Percentiles rank a stretch among this genome's conserved stretches.
Evolutionary conservation across 2,888 invertebrate species (phyloP).

Genomic region (Pollenia labialis): DNA sequence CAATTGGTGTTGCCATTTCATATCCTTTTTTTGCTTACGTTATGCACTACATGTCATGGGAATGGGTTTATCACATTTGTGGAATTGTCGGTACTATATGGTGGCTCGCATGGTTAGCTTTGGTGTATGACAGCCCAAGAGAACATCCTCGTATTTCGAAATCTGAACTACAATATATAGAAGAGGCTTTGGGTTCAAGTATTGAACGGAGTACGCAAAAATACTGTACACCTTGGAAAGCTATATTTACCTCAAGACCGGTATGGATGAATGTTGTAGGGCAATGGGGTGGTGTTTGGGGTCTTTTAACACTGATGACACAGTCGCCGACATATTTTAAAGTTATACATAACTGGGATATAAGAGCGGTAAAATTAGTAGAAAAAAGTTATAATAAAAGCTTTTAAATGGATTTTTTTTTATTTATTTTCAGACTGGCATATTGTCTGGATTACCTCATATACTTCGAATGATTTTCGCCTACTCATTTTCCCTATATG

Average conservation of each 20-base stretch:
- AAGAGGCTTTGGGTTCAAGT: conserved; percentile 85
- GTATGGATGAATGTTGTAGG: conserved; percentile 88
- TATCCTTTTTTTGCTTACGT: conserved; percentile 89
- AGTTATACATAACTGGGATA: conserved; percentile 88
- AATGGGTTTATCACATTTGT: conserved; percentile 88
- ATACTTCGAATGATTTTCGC: conserved; percentile 86
- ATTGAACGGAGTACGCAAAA: conserved; percentile 79
- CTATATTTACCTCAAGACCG: conserved; percentile 86
- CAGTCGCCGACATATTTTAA: conserved; percentile 89
- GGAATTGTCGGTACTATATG: conserved; percentile 87
- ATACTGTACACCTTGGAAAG: conserved; percentile 86
- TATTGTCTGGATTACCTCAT: conserved; percentile 87
- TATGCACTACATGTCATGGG: conserved; percentile 88
- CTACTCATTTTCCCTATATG: conserved; percentile 85
- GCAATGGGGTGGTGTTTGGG: conserved; percentile 89
- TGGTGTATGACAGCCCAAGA: conserved; percentile 87
- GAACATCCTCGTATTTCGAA: conserved; percentile 87
- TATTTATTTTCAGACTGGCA: conserved; percentile 83
- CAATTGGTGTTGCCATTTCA: conserved; percentile 88
- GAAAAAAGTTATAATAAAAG: neutral
- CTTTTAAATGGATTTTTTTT: neutral
- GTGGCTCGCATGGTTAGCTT: conserved; percentile 87
- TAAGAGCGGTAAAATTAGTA: conserved; percentile 85
- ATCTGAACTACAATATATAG: conserved; percentile 86
- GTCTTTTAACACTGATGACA: conserved; percentile 88